Evolutionary conservation across 2,113 vertebrate species (phyloP).

Genomic region (Misgurnus anguillicaudatus): DNA sequence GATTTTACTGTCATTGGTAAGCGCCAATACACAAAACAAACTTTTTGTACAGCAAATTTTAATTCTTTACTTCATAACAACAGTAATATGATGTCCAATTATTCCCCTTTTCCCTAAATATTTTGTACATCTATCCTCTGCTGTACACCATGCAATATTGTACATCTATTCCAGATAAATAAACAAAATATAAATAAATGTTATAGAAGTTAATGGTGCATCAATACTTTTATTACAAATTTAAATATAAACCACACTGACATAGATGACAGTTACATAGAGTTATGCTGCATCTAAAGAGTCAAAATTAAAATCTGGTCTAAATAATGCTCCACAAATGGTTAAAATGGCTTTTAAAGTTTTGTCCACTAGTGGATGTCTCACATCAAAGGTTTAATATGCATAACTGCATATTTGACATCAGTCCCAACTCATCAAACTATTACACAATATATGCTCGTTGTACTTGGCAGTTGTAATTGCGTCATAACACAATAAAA

Average conservation of each 20-base stretch:
- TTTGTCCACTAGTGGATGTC: not conserved
- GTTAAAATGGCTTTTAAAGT: not conserved
- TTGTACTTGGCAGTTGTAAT: not conserved
- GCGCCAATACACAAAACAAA: too few relatives aligned
- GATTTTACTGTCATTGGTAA: too few relatives aligned
- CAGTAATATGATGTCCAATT: too few relatives aligned
- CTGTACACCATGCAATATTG: too few relatives aligned
- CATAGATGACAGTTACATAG: not conserved
- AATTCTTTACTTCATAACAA: too few relatives aligned
- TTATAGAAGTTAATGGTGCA: too few relatives aligned
- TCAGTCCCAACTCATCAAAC: not conserved
- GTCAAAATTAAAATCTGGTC: not conserved
- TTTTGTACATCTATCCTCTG: too few relatives aligned
- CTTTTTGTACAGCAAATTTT: too few relatives aligned
- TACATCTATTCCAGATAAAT: too few relatives aligned
- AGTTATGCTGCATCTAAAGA: not conserved
- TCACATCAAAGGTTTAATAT: too few relatives aligned
- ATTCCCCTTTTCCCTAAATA: too few relatives aligned
- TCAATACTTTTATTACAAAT: not conserved
- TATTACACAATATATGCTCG: not conserved
- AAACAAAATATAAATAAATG: too few relatives aligned
- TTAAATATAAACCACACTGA: not conserved
- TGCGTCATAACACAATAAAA: constrained; percentile 15
- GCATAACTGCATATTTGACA: not conserved
- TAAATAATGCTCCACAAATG: not conserved